These are phyloP conservation scores for Clarias batrachus DNA, from an alignment of 2,113 vertebrate genomes.

Conservation along the genomic window DNA sequence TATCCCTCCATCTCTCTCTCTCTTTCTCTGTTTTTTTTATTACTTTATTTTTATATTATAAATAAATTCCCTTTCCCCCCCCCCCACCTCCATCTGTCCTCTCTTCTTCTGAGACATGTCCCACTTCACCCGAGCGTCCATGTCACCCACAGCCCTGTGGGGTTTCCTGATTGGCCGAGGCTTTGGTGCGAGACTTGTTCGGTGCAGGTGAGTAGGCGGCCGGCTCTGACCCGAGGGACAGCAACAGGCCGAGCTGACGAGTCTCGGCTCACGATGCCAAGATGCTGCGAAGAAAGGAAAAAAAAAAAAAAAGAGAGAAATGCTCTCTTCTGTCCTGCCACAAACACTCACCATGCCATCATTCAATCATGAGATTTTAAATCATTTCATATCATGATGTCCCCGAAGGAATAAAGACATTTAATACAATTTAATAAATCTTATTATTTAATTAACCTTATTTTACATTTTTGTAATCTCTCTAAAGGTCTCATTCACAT, in stretches of 20 bases:
- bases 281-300: background rate
- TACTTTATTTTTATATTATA: conserved; percentile 19
- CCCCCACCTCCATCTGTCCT: conserved; percentile 36
- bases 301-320: background rate
- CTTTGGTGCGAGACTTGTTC: conserved; percentile 46
- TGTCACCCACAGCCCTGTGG: conserved; percentile 50
- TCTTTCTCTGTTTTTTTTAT: conserved; percentile 10
- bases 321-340: background rate
- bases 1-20: conserved; percentile 20
- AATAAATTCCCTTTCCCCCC: conserved; percentile 4
- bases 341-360: background rate
- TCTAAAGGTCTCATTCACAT: background rate
- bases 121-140: conserved; percentile 47
- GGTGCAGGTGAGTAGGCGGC: conserved; percentile 54
- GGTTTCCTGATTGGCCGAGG: conserved; percentile 50
- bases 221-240: conserved; percentile 49
- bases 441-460: background rate
- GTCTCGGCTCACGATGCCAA: conserved; percentile 38
- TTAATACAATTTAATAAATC: background rate
- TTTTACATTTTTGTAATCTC: background rate
- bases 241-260: conserved; percentile 35
- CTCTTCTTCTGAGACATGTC: conserved; percentile 40
- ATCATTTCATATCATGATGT: background rate
- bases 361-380: background rate
- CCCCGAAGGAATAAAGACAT: background rate